Base-by-base conservation (phyloP, 1,140 invertebrate genomes). In the Hylyphantes graminicola region DNA sequence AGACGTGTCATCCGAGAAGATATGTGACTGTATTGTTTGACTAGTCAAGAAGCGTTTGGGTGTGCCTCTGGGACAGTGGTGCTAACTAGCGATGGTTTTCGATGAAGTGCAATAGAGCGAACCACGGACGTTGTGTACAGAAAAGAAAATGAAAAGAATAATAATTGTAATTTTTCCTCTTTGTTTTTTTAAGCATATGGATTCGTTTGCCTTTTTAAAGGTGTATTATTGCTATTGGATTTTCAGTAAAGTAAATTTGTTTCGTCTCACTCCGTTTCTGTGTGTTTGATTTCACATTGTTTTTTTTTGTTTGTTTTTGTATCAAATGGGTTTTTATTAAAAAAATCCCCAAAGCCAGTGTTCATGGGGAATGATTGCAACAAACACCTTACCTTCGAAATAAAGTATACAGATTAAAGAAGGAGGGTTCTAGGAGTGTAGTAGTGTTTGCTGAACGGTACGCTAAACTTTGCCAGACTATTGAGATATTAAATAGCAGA, bases 101-200 rank as follows among this genome's bases (percentile, higher is more conserved):
- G 17, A 79, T n/a, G 79, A 81, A 13, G 79, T 81, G 79, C 79
- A 81, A 81, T 81, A 81, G 79, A 81, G 55, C 55, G 54, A 61
- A n/a, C 8, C 51, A 10, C 50, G 68, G 51, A 81, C 53, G 68
- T 73, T 81, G 79, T 81, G 79, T 73, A 81, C 68, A 81, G 68
- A 70, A 73, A 50, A 73, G 55, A 21, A 70, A 70, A 70, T 35
- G 35, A 35, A 35, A 35, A 35, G 35, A 35, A 35, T 35, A 76
- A 76, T n/a, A 81, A 73, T 81, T 81, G 79, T 81, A 81, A 81
- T 50, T 72, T 59, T 81, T 81, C 63, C 57, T 81, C 68, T 64
- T 73, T 73, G 19, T 65, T 65, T 80, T 81, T 81, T 53, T 73
- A 81, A 81, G 79, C 67, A 81, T 72, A 70, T 80, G 55, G 35